Conservation (phyloP, 2,888 invertebrate genomes). For the Tenthredo livida region DNA sequence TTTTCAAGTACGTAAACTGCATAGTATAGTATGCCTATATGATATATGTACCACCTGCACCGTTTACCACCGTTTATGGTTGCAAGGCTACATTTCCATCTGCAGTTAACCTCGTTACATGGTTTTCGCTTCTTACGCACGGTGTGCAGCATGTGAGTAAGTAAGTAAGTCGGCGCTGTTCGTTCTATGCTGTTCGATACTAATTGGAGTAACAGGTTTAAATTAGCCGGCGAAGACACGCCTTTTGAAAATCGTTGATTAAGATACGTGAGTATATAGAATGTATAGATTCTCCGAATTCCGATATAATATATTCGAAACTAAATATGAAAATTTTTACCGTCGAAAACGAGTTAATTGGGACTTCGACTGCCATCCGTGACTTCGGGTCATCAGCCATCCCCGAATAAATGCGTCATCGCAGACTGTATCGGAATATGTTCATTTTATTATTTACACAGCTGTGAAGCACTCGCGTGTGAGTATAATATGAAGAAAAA, state of each 20-base stretch:
- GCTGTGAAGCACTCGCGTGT: background rate
- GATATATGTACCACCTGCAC: too few relatives aligned
- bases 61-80: slow-evolving; percentile 28
- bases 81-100: slow-evolving; percentile 42
- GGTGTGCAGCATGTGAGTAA: background rate
- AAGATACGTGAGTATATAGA: too few relatives aligned
- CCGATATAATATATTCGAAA: too few relatives aligned
- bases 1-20: background rate
- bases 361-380: background rate
- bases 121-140: background rate
- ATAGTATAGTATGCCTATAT: too few relatives aligned
- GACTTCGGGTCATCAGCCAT: background rate
- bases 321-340: too few relatives aligned
- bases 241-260: too few relatives aligned
- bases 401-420: background rate
- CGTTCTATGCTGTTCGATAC: background rate
- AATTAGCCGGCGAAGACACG: background rate
- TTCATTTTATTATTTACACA: slow-evolving; percentile 38
- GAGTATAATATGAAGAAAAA: background rate
- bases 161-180: background rate
- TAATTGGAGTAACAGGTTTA: background rate
- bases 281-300: too few relatives aligned
- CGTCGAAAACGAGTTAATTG: too few relatives aligned
- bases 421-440: background rate
- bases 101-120: slow-evolving; percentile 24